These are phyloP conservation scores for Gisinianus flammeolus DNA, from an alignment of 2,888 invertebrate species.

Conservation along the genomic window DNA sequence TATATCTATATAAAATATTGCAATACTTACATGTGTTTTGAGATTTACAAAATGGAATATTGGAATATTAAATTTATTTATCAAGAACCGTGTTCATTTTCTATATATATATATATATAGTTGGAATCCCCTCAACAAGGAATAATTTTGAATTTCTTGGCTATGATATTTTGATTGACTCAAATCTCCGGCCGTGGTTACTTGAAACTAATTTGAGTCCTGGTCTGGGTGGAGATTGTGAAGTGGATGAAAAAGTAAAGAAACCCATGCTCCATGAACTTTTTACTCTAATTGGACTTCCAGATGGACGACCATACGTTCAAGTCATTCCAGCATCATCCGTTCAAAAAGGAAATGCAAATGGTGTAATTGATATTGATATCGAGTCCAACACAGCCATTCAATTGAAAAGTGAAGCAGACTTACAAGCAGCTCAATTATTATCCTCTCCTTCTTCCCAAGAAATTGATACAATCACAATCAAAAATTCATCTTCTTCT, in stretches of 20 bases:
- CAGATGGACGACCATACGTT: conserved; percentile 61
- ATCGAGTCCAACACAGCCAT: not conserved
- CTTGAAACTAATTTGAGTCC: conserved; percentile 88
- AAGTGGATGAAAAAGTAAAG: conserved; percentile 78
- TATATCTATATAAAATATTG: not conserved
- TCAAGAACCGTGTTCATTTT: no score
- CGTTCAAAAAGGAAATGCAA: not conserved
- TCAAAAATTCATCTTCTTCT: not conserved
- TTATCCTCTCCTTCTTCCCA: not conserved
- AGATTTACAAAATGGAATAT: no score
- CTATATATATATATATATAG: no score
- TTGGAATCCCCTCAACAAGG: conserved; percentile 65
- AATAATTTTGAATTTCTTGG: conserved; percentile 91
- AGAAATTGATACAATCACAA: not conserved
- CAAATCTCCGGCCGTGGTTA: conserved; percentile 74
- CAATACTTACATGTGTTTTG: no score
- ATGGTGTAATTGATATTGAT: conserved; percentile 5
- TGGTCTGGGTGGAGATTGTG: conserved; percentile 79
- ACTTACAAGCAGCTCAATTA: not conserved
- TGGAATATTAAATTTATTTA: no score
- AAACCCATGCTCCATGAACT: conserved; percentile 84
- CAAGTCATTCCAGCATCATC: not conserved
- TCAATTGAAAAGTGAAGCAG: conserved; percentile 1
- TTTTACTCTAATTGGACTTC: conserved; percentile 78
- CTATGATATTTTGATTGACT: conserved; percentile 86